Base-by-base conservation (phyloP, 2,113 vertebrate genomes). In the Oriolus oriolus region DNA sequence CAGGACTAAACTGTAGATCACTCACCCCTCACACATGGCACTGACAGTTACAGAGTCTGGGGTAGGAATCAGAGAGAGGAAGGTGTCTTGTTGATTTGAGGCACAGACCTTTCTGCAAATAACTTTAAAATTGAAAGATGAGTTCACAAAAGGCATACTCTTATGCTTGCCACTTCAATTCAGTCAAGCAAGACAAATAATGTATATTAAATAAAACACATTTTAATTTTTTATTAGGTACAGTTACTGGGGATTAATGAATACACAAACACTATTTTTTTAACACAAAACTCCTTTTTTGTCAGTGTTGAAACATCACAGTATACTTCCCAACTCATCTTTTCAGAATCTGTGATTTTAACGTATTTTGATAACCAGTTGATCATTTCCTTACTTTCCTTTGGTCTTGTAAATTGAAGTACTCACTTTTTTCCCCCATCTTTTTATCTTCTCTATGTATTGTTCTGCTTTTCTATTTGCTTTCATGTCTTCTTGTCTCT, bases 11-110 rank as follows among this genome's bases (percentile, higher is more conserved):
- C 30, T 49, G 59, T 23, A 60, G 24, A 56, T 75, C 42, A 56
- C 30, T n/a, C 42, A 24, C 4, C 42, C n/a, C 15, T 47, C 33
- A 47, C 24, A n/a, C 50, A 24, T 2, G 0, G 49, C 1, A 0
- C 30, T 49, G 49, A 7, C 17, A 52, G 16, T 49, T n/a, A 41
- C 4, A 0, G 42, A n/a, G 28, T 54, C 27, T 15, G 4, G 18
- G 18, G 28, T 8, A 54, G 28, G 22, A 39, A 54, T 33, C 18
- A 23, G 13, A 53, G 30, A 75, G 23, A 57, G 23, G 60, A 65
- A 28, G 15, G 31, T 54, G n/a, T 39, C 28, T 33, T 64, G 49
- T 24, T 57, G 24, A 26, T 57, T 49, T 75, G 60, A 66, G 20
- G 20, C 4, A 10, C 52, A 65, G 30, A 24, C 13, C 30, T 49